A percentile compares a stretch with the other conserved stretches of the same genome.
phyloP scores from a whole-genome alignment of 2,113 vertebrate genomes.

The Halcyon senegalensis region DNA sequence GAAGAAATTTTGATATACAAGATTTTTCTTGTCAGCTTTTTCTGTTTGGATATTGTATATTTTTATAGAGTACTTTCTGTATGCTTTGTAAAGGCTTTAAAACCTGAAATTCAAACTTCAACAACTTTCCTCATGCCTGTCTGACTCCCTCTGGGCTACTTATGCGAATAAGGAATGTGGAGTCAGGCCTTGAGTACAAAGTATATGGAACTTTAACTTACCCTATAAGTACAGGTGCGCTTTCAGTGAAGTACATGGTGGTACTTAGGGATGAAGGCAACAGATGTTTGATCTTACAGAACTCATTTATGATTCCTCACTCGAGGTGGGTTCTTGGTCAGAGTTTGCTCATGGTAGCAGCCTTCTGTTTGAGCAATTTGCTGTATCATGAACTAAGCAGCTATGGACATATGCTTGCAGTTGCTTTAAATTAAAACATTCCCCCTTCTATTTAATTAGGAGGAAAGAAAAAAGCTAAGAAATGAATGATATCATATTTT shows the following conservation, averaged over 20 bases:
- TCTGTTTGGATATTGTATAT: neutral
- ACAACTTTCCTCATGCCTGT: neutral
- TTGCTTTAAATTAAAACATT: neutral
- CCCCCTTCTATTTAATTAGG: neutral
- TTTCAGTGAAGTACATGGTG: neutral
- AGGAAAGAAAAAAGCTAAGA: neutral
- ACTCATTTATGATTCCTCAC: neutral
- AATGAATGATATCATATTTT: neutral
- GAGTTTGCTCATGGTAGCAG: neutral
- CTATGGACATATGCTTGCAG: neutral
- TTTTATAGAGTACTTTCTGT: neutral
- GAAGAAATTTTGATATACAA: neutral
- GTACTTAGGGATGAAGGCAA: neutral
- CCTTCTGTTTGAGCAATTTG: neutral
- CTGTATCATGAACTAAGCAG: neutral
- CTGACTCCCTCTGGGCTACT: neutral
- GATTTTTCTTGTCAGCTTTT: neutral
- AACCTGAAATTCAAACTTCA: neutral
- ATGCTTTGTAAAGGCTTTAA: neutral
- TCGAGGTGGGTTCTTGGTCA: neutral
- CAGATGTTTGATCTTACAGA: neutral
- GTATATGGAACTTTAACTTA: neutral
- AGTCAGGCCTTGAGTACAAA: neutral
- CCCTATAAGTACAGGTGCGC: neutral
- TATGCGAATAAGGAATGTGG: neutral